Evolutionary conservation across 2,797 vertebrate genomes (phyloP).

Genomic region (Nothura maculosa): DNA sequence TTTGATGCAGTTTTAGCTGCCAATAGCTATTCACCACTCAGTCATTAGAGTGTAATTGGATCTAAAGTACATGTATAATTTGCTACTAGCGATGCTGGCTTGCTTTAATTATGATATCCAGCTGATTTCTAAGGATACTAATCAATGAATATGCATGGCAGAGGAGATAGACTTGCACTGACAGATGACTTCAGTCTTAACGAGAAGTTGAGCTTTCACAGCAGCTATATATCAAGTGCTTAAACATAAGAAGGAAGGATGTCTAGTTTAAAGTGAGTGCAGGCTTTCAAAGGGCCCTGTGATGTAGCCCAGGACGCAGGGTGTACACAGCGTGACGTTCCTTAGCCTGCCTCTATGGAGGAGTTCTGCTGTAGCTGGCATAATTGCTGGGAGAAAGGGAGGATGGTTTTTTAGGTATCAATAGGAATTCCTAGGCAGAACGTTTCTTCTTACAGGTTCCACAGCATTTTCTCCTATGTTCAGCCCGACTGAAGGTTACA

Average conservation of each 20-base stretch:
- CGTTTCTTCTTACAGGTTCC: not conserved
- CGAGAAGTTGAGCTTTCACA: not conserved
- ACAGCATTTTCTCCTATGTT: not conserved
- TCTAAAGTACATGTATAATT: not conserved
- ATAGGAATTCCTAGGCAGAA: not conserved
- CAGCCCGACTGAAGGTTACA: not conserved
- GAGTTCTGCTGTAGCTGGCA: not conserved
- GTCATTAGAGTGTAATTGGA: conserved; percentile 34
- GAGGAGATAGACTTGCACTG: not conserved
- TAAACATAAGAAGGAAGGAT: not conserved
- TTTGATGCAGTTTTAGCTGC: not conserved
- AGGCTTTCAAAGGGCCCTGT: not conserved
- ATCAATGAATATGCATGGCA: not conserved
- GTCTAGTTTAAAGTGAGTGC: not conserved
- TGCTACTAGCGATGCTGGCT: conserved; percentile 16
- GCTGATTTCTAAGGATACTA: conserved; percentile 22
- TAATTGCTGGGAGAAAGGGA: not conserved
- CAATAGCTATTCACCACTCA: not conserved
- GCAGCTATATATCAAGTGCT: fast-evolving
- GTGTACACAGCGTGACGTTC: not conserved
- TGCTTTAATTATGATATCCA: conserved; percentile 42
- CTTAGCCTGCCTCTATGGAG: fast-evolving
- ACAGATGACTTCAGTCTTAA: not conserved
- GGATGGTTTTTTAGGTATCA: not conserved
- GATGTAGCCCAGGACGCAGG: not conserved